Percentiles rank a stretch among this genome's conserved stretches.
phyloP scores from a whole-genome alignment of 2,888 invertebrate species.

The Euplexia lucipara region DNA sequence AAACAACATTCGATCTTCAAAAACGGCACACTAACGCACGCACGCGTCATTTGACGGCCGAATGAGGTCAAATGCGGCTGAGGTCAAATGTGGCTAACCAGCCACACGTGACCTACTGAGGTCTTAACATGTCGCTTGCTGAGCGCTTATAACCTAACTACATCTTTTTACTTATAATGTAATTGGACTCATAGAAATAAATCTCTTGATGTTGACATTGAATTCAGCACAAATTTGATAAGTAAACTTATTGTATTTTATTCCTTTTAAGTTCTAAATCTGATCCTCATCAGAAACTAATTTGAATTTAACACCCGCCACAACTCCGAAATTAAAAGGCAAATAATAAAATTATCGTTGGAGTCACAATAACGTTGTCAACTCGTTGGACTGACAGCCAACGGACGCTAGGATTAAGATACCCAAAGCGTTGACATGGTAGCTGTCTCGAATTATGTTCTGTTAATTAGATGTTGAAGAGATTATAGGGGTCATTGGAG shows the following conservation, averaged over 20 bases:
- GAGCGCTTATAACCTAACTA: no score
- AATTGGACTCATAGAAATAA: no score
- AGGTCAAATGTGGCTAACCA: no score
- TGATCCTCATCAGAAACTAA: slow-evolving; percentile 30
- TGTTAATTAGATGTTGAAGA: slow-evolving; percentile 74
- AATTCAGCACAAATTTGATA: not conserved
- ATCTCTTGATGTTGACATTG: no score
- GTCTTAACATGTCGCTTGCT: no score
- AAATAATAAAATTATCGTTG: slow-evolving; percentile 80
- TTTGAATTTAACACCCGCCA: slow-evolving; percentile 60
- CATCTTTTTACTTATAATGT: no score
- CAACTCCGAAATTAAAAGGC: slow-evolving; percentile 62
- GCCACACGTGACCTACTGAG: no score
- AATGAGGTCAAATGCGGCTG: no score
- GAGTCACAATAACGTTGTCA: slow-evolving; percentile 87
- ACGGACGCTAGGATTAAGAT: slow-evolving; percentile 76
- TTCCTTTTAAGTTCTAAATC: not conserved
- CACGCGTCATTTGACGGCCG: no score
- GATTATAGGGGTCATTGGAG: slow-evolving; percentile 50
- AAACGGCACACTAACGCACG: no score
- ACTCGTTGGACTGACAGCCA: slow-evolving; percentile 77
- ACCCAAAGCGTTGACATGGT: slow-evolving; percentile 73
- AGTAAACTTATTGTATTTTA: not conserved
- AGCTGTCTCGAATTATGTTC: slow-evolving; percentile 72
- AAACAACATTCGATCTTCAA: no score